Evolutionary conservation across 2,113 vertebrate genomes (phyloP), one percentile per base, ranked within the genome.

Genomic region (Callopanchax toddi): DNA sequence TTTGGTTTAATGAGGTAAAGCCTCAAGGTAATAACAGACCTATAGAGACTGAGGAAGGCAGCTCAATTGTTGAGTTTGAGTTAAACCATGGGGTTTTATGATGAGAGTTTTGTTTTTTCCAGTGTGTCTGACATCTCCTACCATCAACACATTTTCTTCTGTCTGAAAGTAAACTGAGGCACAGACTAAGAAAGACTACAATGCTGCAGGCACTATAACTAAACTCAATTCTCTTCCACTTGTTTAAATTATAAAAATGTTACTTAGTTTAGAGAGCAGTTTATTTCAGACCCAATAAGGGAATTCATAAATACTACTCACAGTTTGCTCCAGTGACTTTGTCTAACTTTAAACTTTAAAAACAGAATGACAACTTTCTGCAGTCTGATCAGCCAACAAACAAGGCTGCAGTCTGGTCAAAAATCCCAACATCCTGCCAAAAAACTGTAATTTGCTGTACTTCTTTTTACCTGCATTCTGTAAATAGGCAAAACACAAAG

Each of bases 211-310:
- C n/a, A n/a, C n/a, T n/a, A n/a, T n/a, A n/a, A n/a, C n/a, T n/a
- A n/a, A n/a, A n/a, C n/a, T n/a, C n/a, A n/a, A n/a, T n/a, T n/a
- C n/a, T n/a, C n/a, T n/a, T n/a, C n/a, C n/a, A n/a, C n/a, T n/a
- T n/a, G n/a, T n/a, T n/a, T n/a, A n/a, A n/a, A n/a, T n/a, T n/a
- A n/a, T n/a, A n/a, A n/a, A 32, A 8, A 43, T 34, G 50, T 66
- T 70, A 23, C 15, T 67, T 49, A 23, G 21, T 13, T 36, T 15
- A 7, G 45, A 67, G 16, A 61, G n/a, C 26, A 36, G 26, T 25
- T 23, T 29, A 34, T n/a, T 1, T 16, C 36, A 32, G n/a, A 57
- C 22, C 22, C 37, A 40, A 42, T 0, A 4, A 11, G 32, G 7
- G 34, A 7, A 11, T 37, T 15, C 7, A 21, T 37, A 37, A 21